Conservation (phyloP, 2,888 invertebrate genomes). For the Thumatha senex region DNA sequence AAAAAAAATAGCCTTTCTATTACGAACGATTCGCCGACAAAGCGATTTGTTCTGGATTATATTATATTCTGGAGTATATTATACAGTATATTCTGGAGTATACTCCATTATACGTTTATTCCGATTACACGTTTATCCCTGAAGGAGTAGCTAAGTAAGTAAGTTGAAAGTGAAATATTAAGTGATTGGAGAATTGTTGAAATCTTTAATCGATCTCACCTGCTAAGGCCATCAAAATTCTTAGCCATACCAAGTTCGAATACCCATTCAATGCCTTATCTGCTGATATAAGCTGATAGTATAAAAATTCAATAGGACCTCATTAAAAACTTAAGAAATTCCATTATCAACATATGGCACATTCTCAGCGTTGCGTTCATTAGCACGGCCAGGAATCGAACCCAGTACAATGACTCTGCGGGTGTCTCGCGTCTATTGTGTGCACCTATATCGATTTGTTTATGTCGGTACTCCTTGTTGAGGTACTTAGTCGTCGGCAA, state of each 20-base stretch:
- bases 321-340: slow-evolving; percentile 14
- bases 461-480: neutral
- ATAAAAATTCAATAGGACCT: slow-evolving; percentile 10
- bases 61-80: no score
- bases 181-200: no score
- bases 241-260: neutral
- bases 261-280: neutral
- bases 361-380: slow-evolving; percentile 35
- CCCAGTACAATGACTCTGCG: slow-evolving; percentile 43
- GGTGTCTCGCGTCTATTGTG: slow-evolving; percentile 41
- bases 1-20: no score
- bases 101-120: no score
- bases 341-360: slow-evolving; percentile 30
- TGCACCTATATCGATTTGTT: slow-evolving; percentile 28
- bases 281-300: slow-evolving; percentile 1
- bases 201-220: no score
- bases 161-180: neutral
- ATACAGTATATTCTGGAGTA: no score
- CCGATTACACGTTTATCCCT: no score
- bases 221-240: neutral
- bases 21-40: no score
- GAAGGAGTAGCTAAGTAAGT: no score
- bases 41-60: no score
- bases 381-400: slow-evolving; percentile 41
- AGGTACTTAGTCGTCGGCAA: neutral